phyloP scores from a whole-genome alignment of 2,888 invertebrate genomes.

The Drosophila infuscata region DNA sequence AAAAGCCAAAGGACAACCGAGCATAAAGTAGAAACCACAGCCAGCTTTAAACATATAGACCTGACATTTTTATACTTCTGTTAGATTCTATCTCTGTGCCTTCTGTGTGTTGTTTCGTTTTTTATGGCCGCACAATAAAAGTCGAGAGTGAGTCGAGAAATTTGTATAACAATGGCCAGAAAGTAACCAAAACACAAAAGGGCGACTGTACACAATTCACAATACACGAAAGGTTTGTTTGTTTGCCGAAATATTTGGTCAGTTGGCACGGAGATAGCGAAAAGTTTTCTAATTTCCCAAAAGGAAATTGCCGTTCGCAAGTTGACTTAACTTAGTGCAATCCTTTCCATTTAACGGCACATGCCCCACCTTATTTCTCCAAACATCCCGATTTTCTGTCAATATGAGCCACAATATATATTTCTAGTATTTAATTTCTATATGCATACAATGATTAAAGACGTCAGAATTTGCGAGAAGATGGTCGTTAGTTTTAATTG shows the following conservation, averaged over 20 bases:
- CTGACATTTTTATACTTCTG: slow-evolving; percentile 50
- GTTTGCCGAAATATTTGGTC: slow-evolving; percentile 60
- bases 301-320: slow-evolving; percentile 62
- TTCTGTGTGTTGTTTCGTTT: slow-evolving; percentile 16
- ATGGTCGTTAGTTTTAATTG: slow-evolving; percentile 63
- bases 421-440: slow-evolving; percentile 5
- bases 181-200: slow-evolving; percentile 28
- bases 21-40: slow-evolving; percentile 20
- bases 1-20: slow-evolving; percentile 7
- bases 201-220: slow-evolving; percentile 8
- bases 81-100: slow-evolving; percentile 40
- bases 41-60: slow-evolving; percentile 53
- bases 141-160: slow-evolving; percentile 15
- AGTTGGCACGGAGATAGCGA: slow-evolving; percentile 39
- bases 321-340: slow-evolving; percentile 31
- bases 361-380: slow-evolving; percentile 14
- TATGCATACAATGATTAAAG: slow-evolving; percentile 27
- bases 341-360: slow-evolving; percentile 18
- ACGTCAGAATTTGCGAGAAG: slow-evolving; percentile 37
- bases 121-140: slow-evolving; percentile 61
- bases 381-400: slow-evolving; percentile 45
- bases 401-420: slow-evolving; percentile 37
- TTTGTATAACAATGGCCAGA: slow-evolving; percentile 23
- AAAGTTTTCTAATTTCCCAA: slow-evolving; percentile 77
- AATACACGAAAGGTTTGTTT: slow-evolving; percentile 60